phyloP scores from a whole-genome alignment of 2,113 vertebrate species.

The Epinephelus cyanopodus region DNA sequence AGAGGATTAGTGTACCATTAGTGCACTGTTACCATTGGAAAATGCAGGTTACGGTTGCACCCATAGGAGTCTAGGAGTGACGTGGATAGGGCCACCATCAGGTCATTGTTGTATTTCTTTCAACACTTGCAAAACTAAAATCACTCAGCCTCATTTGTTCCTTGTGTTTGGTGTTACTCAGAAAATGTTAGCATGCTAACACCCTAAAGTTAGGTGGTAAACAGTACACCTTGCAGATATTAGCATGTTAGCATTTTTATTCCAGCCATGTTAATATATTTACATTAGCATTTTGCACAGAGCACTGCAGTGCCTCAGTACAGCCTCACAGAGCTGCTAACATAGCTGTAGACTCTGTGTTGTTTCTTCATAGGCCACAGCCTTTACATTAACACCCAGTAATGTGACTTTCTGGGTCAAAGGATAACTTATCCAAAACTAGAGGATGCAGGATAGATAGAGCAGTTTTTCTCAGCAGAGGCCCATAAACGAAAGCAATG shows the following conservation, averaged over 20 bases:
- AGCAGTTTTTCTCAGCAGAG: neutral
- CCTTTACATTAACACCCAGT: slow-evolving; percentile 29
- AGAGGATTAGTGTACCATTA: too few species aligned
- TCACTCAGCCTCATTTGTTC: too few species aligned
- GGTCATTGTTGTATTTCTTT: neutral
- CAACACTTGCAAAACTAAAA: too few species aligned
- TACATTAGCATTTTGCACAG: slow-evolving; percentile 1
- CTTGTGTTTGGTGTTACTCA: too few species aligned
- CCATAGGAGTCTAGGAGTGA: too few species aligned
- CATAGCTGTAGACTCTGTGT: neutral
- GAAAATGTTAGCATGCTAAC: too few species aligned
- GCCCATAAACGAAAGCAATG: slow-evolving; percentile 21
- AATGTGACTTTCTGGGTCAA: slow-evolving; percentile 41
- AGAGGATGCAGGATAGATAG: slow-evolving; percentile 9
- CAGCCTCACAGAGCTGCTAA: slow-evolving; percentile 10
- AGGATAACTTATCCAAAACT: slow-evolving; percentile 1
- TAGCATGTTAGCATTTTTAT: neutral
- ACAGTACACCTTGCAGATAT: too few species aligned
- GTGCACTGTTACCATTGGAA: too few species aligned
- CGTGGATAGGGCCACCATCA: neutral
- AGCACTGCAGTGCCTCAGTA: neutral
- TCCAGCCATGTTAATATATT: neutral
- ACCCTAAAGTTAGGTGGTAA: too few species aligned
- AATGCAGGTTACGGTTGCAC: too few species aligned
- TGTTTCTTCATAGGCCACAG: neutral